Conservation (phyloP, 2,888 invertebrate genomes). For the Drosophila prostipennis region DNA sequence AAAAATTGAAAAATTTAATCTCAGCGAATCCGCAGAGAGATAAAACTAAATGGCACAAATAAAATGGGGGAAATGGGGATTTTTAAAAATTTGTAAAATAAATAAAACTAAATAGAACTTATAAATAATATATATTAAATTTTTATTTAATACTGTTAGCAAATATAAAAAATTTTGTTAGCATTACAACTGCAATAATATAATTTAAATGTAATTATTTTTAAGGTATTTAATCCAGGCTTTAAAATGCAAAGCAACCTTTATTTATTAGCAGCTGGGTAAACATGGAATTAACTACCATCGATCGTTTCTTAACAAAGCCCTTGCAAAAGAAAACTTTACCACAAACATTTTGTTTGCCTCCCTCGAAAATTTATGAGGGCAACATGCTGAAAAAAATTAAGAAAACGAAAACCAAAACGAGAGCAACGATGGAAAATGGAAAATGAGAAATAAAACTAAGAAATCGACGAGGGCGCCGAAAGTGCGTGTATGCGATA, state of each 20-base stretch:
- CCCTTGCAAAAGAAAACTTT: neutral
- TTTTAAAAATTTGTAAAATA: too few species aligned
- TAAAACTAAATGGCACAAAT: constrained; percentile 21
- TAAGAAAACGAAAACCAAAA: constrained; percentile 23
- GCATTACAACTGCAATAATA: too few species aligned
- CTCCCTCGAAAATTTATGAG: constrained; percentile 3
- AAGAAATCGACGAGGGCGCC: constrained; percentile 31
- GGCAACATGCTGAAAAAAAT: constrained; percentile 3
- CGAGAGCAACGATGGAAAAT: too few species aligned
- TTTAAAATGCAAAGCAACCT: neutral
- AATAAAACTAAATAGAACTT: too few species aligned
- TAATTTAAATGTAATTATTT: too few species aligned
- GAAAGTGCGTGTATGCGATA: constrained; percentile 57
- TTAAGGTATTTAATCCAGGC: neutral
- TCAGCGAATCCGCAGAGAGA: constrained; percentile 2
- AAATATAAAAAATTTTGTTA: too few species aligned
- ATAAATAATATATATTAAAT: too few species aligned
- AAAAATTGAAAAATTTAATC: constrained; percentile 26
- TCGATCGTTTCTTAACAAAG: neutral
- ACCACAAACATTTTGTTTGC: constrained; percentile 6
- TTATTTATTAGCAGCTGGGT: neutral
- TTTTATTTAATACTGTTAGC: too few species aligned
- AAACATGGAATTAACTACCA: constrained; percentile 5
- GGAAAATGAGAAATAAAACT: constrained; percentile 28
- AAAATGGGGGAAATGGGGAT: neutral